phyloP scores from a whole-genome alignment of 2,113 vertebrate genomes.

The Acanthochromis polyacanthus region DNA sequence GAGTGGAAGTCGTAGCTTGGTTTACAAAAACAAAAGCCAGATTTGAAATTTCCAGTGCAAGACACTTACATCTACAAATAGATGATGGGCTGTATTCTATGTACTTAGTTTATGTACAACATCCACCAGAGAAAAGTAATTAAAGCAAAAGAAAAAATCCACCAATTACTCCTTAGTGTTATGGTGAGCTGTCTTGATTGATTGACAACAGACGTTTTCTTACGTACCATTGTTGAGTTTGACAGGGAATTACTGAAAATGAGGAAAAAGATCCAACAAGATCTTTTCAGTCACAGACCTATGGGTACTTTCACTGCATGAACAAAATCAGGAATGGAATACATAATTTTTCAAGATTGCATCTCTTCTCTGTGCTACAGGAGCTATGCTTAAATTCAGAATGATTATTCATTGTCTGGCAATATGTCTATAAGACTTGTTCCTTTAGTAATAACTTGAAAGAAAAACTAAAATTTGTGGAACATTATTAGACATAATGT shows the following conservation, averaged over 20 bases:
- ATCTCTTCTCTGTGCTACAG: no score
- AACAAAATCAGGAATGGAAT: no score
- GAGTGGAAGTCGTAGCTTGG: conserved; percentile 38
- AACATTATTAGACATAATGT: conserved; percentile 4
- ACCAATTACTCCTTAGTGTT: not conserved
- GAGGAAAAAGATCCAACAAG: not conserved
- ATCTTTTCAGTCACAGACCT: not conserved
- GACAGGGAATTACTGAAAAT: not conserved
- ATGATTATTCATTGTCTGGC: not conserved
- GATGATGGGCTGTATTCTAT: not conserved
- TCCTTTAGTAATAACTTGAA: not conserved
- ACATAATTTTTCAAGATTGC: no score
- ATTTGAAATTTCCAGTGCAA: conserved; percentile 8
- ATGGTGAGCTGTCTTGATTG: not conserved
- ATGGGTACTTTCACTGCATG: not conserved
- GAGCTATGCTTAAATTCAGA: not conserved
- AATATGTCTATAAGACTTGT: not conserved
- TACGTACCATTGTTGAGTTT: not conserved
- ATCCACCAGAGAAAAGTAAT: not conserved
- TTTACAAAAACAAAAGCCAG: conserved; percentile 17
- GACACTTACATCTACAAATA: not conserved
- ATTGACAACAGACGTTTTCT: not conserved
- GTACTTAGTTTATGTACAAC: not conserved
- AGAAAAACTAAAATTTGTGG: not conserved
- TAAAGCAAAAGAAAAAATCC: not conserved